phyloP scores from a whole-genome alignment of 2,797 vertebrate species.

The Megaceryle alcyon region DNA sequence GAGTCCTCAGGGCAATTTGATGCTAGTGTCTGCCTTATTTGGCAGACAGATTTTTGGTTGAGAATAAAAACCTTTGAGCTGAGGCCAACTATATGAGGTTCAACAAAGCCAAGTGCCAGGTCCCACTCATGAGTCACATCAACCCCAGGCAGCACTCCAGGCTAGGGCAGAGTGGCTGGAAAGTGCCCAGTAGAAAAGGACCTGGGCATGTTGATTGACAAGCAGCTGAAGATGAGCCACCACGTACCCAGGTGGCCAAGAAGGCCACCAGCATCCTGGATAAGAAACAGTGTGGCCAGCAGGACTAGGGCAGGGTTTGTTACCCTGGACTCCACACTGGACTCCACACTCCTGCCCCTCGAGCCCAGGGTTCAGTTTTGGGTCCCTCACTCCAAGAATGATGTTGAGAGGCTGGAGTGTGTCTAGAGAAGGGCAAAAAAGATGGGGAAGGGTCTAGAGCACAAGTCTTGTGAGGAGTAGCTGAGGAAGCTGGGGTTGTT shows the following conservation, averaged over 20 bases:
- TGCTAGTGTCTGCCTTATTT: rapidly evolving
- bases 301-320: no score
- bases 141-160: not conserved
- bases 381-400: no score
- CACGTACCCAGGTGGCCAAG: not conserved
- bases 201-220: not conserved
- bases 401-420: no score
- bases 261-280: not conserved
- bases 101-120: not conserved
- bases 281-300: no score
- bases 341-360: no score
- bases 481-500: no score
- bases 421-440: no score
- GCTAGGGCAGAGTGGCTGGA: not conserved
- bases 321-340: no score
- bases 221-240: not conserved
- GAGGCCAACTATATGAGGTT: not conserved
- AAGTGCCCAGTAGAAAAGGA: not conserved
- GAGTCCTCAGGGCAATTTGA: not conserved
- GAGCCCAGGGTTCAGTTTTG: no score
- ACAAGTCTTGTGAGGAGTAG: no score
- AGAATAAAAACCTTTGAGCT: not conserved
- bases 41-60: not conserved
- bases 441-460: no score
- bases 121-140: not conserved